Base-by-base conservation (phyloP, 1,140 invertebrate species). In the Drosophila tsacasi region DNA sequence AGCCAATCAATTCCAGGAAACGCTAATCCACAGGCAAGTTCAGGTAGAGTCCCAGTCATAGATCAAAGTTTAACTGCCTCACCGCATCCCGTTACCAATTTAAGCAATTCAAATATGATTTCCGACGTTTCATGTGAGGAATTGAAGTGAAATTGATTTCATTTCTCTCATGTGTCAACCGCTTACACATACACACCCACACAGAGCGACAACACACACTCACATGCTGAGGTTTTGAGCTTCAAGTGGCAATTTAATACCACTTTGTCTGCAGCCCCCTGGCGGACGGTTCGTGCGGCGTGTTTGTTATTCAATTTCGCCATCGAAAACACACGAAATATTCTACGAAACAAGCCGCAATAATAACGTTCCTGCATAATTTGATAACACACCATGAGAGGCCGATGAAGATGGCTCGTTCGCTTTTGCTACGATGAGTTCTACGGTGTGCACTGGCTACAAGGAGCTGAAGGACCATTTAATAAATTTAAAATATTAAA, bases 331-430 rank as follows among this genome's bases (percentile, higher is more conserved):
- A 80, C 75, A 83, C 74, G 76, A 79, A 71, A 83, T 77, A 49
- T 66, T 59, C 61, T 59, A 50, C 71, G 79, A 79, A 76, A 87
- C 83, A 80, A 80, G 83, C 80, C 76, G 66, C 83, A 86, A 86
- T 83, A 86, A 87, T 86, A 86, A 87, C 80, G 76, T 83, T 86
- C 67, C 47, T 77, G 84, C 61, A 86, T 89, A 83, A 86, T 86
- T 86, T 86, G 76, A 89, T 89, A 83, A 77, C 61, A 61, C 69
- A 64, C 62, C 75, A 67, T 25, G 68, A 58, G 40, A 46, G 47
- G 67, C 39, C 81, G 49, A 58, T 73, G 50, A 67, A 67, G 68
- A 89, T 69, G 63, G 57, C 40, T 79, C 66, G 74, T 47, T 62
- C 59, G 13, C 62, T 35, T 35, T 63, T 49, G 52, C 39, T 23